Evolutionary conservation across 2,888 invertebrate species (phyloP), one percentile per base, ranked within the genome.

Genomic region (Scaptomyza caliginosa): DNA sequence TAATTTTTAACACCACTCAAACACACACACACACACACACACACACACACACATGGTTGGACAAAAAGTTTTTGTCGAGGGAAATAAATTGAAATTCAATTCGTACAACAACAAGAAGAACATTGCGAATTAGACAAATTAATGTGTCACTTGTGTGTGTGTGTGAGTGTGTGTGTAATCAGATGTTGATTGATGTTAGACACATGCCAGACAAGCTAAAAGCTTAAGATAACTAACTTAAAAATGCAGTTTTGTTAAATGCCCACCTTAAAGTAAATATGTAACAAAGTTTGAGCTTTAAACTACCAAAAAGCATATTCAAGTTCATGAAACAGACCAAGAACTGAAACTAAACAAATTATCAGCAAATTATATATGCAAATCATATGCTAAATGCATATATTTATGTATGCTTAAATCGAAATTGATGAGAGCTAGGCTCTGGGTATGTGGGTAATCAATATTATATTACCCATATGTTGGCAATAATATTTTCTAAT

Each of bases 1-100:
- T 69, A 69, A 74, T 72, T 72, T 72, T 49, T 36, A 42, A 42
- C 70, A 64, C 58, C 57, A 34, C 34, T 52, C 58, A 28, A 5
- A 13, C 56, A 6, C 45, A 26, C 34, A 56, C 58, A 28, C 7
- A 13, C 56, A 6, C 45, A 26, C 26, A 26, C 38, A 17, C 48
- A 4, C 39, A 23, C 52, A 42, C 23, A 21, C 32, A 32, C 42
- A 24, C 55, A 17, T 17, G 19, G 48, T 16, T n/a, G 6, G n/a
- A 56, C 24, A 17, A 57, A 65, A 69, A 68, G 51, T 58, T 74
- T 39, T 30, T 26, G 23, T 54, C 54, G 36, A 16, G 55, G 39
- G 39, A 58, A 58, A 68, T 77, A 77, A 74, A 77, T 77, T 68
- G 74, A 65, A 73, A 74, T 74, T 77, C 68, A 73, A 73, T 74